Base-by-base conservation (phyloP, 30 jellyfish, hydroid and myxozoan genomes). In the Mastigias papua region DNA sequence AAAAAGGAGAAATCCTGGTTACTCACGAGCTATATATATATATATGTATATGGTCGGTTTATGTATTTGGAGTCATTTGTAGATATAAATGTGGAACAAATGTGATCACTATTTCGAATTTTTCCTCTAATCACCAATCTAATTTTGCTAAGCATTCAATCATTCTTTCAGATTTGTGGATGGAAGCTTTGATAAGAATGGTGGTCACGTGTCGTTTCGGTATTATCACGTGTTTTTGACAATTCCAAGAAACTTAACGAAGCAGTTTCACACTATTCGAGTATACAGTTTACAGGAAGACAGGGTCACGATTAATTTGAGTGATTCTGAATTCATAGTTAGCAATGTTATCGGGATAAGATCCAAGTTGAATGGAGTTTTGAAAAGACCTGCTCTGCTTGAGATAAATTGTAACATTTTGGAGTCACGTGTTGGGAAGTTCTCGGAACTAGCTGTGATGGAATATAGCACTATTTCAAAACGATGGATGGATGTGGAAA, bases 211-310 rank as follows among this genome's bases (percentile, higher is more conserved):
- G 48, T 46, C 33, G 10, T 73, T 73, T 23, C 31, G 22, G 22
- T 73, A 5, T 21, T 73, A 17, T 34, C 85, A 73, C 49, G 85
- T 73, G 34, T 73, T 34, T 20, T 31, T 73, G 69, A 73, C 85
- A 34, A 16, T 73, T 28, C 85, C 85, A 1, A 42, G 71, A n/a
- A 73, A 73, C n/a, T 22, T 73, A 1, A 10, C 48, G 46, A 27
- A 48, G 31, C 26, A 20, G 30, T 0, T 48, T 48, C 48, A 73
- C 46, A 16, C 19, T 46, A 50, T 48, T 73, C 42, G 37, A 22
- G 23, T 69, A 11, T 16, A 3, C 17, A 23, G 67, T 16, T 25
- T 69, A 21, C 58, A 23, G 51, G 32, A 0, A 26, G 81, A 31
- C 61, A 35, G 23, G 9, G 46, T 73, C n/a, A 34, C 46, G 28